A percentile compares a stretch with the other conserved stretches of the same genome.
Evolutionary conservation across 1,140 invertebrate species (phyloP).

Genomic region (Scaptomyza hsui): DNA sequence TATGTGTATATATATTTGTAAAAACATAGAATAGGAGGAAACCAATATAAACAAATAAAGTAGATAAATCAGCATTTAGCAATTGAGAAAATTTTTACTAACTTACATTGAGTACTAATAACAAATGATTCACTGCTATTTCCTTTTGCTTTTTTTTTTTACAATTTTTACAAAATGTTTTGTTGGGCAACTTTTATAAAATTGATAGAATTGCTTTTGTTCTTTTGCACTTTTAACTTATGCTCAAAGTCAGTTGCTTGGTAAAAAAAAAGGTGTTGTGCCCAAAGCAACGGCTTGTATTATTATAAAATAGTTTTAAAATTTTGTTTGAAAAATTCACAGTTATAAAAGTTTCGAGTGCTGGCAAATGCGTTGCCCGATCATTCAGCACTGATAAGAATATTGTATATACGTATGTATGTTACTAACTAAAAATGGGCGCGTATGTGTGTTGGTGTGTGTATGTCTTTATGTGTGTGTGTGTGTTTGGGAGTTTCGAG

Average conservation of each 20-base stretch:
- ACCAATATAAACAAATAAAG: slow-evolving; percentile 7
- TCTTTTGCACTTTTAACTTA: slow-evolving; percentile 32
- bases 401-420: slow-evolving; percentile 16
- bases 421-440: slow-evolving; percentile 40
- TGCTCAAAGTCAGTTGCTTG: slow-evolving; percentile 17
- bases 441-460: slow-evolving; percentile 16
- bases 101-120: slow-evolving; percentile 41
- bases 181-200: slow-evolving; percentile 22
- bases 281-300: slow-evolving; percentile 5
- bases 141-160: slow-evolving; percentile 8
- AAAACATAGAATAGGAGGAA: slow-evolving; percentile 22
- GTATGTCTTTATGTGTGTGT: slow-evolving; percentile 14
- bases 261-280: slow-evolving; percentile 14
- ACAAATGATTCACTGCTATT: slow-evolving; percentile 15
- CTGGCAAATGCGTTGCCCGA: slow-evolving; percentile 27
- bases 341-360: slow-evolving; percentile 24
- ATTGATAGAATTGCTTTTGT: slow-evolving; percentile 19
- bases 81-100: slow-evolving; percentile 40
- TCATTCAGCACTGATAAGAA: slow-evolving; percentile 26
- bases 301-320: slow-evolving; percentile 10
- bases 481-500: slow-evolving; percentile 33
- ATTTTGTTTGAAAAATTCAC: slow-evolving; percentile 41
- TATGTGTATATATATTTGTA: slow-evolving; percentile 38
- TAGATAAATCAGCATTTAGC: slow-evolving; percentile 17
- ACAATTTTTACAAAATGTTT: slow-evolving; percentile 41